Base-by-base conservation (phyloP, 1,140 invertebrate species). In the Thaumatotibia leucotreta region DNA sequence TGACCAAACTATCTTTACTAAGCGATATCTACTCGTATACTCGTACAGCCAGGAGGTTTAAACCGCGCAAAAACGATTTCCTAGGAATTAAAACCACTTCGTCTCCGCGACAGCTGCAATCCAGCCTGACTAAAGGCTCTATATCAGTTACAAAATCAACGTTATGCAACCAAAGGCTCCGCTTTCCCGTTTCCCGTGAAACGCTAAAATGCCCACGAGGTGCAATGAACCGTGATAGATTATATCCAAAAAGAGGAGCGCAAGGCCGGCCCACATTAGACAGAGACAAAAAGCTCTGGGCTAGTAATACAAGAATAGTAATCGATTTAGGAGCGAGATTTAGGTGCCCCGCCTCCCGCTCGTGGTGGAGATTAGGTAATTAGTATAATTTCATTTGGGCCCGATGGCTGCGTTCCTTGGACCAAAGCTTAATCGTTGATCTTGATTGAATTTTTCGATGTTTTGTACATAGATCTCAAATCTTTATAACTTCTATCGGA, bases 241-340 rank as follows among this genome's bases (percentile, higher is more conserved):
- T 77, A 77, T 76, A 71, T 66, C 78, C 79, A 80, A 84, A 83
- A 82, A 76, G 75, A 75, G 70, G 65, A 75, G 70, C 66, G 67
- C 74, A 79, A 77, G 77, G 72, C 77, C 76, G 77, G 77, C 70
- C 74, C 73, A 74, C 81, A 82, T 80, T 76, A 82, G 82, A 82
- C 82, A 84, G 77, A 82, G 82, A 87, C 82, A 84, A 83, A 82
- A 74, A 68, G 74, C 77, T 83, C 73, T 82, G 78, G 76, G 77
- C 80, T 76, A 80, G 78, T 75, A 77, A 77, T 74, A 75, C 76
- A 74, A 73, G 72, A 8, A 45, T 45, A 45, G 39, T 85, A 85
- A 84, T 85, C 83, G 79, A 83, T 84, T 84, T 81, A 78, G 75
- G 74, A 75, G 73, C 76, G 72, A 78, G 78, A 82, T 84, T 86